Evolutionary conservation across 2,113 vertebrate genomes (phyloP).

Genomic region (Fregata magnificens): DNA sequence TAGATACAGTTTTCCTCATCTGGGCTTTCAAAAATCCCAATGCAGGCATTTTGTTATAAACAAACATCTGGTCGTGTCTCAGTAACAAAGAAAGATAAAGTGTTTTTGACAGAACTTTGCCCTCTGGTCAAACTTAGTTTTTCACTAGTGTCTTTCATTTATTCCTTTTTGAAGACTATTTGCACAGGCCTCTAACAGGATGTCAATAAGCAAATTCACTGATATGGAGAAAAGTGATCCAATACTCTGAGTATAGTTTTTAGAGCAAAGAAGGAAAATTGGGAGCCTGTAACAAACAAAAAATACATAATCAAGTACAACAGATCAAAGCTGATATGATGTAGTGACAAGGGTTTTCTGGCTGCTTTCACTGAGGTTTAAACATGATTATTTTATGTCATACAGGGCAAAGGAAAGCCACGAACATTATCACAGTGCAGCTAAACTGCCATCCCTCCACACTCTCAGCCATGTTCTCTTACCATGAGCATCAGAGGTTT

Average conservation of each 20-base stretch:
- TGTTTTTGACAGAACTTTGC: conserved; percentile 49
- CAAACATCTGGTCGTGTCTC: conserved; percentile 43
- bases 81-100: conserved; percentile 56
- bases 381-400: not conserved
- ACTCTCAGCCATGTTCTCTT: not conserved
- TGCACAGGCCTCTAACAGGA: not conserved
- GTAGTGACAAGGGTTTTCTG: not conserved
- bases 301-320: not conserved
- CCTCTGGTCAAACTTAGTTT: conserved; percentile 34
- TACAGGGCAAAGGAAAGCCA: not conserved
- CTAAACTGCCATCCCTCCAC: not conserved
- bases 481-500: not conserved
- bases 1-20: conserved; percentile 50
- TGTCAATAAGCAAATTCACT: conserved; percentile 18
- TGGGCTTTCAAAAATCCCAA: conserved; percentile 22
- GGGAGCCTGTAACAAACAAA: not conserved
- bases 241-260: not conserved
- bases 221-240: not conserved
- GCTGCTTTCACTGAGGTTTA: not conserved
- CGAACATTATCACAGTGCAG: not conserved
- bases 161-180: conserved; percentile 21
- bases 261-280: not conserved
- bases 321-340: not conserved
- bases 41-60: conserved; percentile 2
- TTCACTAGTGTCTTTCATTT: conserved; percentile 42